These are phyloP conservation scores for Centropristis striata DNA, from an alignment of 2,113 vertebrate genomes.

Conservation along the genomic window DNA sequence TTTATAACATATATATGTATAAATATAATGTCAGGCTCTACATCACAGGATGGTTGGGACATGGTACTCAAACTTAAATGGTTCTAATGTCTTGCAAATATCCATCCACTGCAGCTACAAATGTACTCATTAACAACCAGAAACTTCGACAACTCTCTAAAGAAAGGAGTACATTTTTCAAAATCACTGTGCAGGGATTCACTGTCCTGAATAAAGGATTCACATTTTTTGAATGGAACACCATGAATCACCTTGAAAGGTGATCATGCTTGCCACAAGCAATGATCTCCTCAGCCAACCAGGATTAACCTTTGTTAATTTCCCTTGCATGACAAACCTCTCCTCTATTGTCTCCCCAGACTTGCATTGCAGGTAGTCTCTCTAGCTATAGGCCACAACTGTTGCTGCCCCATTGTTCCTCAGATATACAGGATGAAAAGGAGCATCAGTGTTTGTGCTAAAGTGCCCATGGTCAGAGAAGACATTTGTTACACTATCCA, in stretches of 20 bases:
- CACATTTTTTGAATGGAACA: slow-evolving; percentile 39
- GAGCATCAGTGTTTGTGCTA: slow-evolving; percentile 32
- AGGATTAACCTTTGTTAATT: slow-evolving; percentile 57
- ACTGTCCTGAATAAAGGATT: slow-evolving; percentile 14
- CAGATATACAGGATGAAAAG: slow-evolving; percentile 51
- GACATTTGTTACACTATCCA: slow-evolving; percentile 73
- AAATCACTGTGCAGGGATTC: neutral
- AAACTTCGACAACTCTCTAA: neutral
- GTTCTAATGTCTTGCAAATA: no score
- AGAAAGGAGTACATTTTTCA: neutral
- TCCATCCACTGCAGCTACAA: neutral
- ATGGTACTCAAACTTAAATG: no score
- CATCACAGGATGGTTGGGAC: no score
- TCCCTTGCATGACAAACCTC: slow-evolving; percentile 50
- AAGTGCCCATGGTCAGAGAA: slow-evolving; percentile 63
- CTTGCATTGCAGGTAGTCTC: slow-evolving; percentile 28
- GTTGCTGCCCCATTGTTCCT: slow-evolving; percentile 64
- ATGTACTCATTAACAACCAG: neutral
- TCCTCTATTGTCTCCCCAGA: slow-evolving; percentile 60
- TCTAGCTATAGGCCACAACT: slow-evolving; percentile 69
- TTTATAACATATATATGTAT: no score
- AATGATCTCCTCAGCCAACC: slow-evolving; percentile 35
- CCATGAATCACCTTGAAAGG: slow-evolving; percentile 61
- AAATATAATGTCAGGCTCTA: no score
- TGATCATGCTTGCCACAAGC: slow-evolving; percentile 64